Evolutionary conservation across 1,140 invertebrate genomes (phyloP).

Genomic region (Panonychus citri): DNA sequence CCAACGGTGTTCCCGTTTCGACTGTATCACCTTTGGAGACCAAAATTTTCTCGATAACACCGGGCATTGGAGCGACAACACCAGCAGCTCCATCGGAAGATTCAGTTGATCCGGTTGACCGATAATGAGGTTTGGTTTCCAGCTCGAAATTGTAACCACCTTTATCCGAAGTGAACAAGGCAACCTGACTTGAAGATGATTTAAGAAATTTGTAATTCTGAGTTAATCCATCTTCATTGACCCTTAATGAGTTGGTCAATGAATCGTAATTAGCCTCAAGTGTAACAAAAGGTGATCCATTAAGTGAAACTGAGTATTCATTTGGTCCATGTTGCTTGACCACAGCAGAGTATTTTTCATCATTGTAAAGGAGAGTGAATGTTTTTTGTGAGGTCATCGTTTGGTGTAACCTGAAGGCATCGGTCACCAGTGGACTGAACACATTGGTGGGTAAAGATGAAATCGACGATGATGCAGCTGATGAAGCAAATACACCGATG

Average conservation of each 20-base stretch:
- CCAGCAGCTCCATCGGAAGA: too few relatives aligned
- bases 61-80: constrained; percentile 94
- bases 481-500: too few relatives aligned
- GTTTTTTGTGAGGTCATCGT: not conserved
- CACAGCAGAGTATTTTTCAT: too few relatives aligned
- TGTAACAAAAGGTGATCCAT: not conserved
- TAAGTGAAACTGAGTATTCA: not conserved
- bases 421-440: too few relatives aligned
- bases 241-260: not conserved
- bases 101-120: too few relatives aligned
- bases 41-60: constrained; percentile 70
- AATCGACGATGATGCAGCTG: too few relatives aligned
- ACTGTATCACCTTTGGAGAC: constrained; percentile 55
- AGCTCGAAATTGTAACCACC: not conserved
- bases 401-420: not conserved
- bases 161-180: not conserved
- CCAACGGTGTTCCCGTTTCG: constrained; percentile 52
- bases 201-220: too few relatives aligned
- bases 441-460: too few relatives aligned
- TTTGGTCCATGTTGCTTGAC: not conserved
- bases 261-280: not conserved
- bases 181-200: not conserved
- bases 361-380: not conserved
- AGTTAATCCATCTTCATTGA: not conserved
- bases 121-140: not conserved